phyloP scores from a whole-genome alignment of 2,888 invertebrate species.

The Dryomyza anilis region DNA sequence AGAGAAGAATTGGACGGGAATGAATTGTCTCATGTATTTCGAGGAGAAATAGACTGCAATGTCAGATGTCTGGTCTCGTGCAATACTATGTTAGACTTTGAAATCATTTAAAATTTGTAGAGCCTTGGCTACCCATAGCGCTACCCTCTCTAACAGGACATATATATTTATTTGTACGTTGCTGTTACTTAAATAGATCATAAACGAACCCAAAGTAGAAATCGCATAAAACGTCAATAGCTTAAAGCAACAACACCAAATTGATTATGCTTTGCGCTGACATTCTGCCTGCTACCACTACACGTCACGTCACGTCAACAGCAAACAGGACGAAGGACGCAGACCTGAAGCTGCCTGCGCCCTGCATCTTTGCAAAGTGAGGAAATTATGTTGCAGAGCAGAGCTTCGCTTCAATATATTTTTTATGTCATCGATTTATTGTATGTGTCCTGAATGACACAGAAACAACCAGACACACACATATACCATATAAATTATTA shows the following conservation, averaged over 20 bases:
- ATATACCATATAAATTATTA: no score
- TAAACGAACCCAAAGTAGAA: constrained; percentile 13
- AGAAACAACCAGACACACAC: not conserved
- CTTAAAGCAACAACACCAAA: not conserved
- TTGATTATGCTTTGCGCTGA: not conserved
- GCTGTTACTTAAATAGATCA: constrained; percentile 23
- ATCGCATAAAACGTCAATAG: constrained; percentile 3
- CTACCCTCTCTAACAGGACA: not conserved
- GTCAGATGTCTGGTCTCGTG: no score
- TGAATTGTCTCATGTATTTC: no score
- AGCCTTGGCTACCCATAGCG: not conserved
- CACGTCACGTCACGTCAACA: not conserved
- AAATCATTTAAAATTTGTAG: no score
- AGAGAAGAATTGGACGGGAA: no score
- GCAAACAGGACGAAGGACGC: not conserved
- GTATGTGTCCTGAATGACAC: not conserved
- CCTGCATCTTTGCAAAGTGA: no score
- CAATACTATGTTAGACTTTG: no score
- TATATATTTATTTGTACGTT: no score
- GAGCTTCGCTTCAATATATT: not conserved
- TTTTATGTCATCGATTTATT: constrained; percentile 5
- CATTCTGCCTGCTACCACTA: not conserved
- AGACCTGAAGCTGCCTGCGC: not conserved
- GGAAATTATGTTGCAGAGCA: no score
- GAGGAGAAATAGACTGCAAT: no score